Evolutionary conservation across 2,888 invertebrate species (phyloP), one percentile per base, ranked within the genome.

Genomic region (Sylvicola cinctus): DNA sequence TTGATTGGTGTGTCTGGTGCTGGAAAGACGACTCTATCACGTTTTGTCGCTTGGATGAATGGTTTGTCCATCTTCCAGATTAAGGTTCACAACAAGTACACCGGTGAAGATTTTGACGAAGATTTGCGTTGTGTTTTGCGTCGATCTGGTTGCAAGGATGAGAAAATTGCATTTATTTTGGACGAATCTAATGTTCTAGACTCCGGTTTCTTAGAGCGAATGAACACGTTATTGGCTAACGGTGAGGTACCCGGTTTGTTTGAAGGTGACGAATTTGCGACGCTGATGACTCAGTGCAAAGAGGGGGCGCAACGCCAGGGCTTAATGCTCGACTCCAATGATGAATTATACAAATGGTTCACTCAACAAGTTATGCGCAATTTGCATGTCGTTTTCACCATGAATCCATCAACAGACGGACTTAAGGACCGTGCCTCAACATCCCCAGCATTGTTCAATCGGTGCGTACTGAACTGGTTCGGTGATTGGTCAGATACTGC

Each of bases 41-140:
- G 98, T 43, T 99, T 99, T 59, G 98, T 99, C 23, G 98, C 98
- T 32, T 99, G 98, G 95, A 91, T 99, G 84, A 99, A 99, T 57
- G 98, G 98, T 6, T 68, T 99, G 26, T 88, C 87, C 44, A 93
- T 98, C 39, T 98, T 96, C 74, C 96, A 98, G 66, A 95, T 98
- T 44, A 93, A 95, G 67, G 90, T 83, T 11, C 98, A 99, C 63
- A 98, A 98, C 59, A 96, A 96, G 62, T 99, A 99, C 58, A 91
- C 91, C 2, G 90, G 88, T 14, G 87, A 85, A 46, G 96, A 99
- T 61, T 99, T 99, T 56, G 98, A 99, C 60, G 98, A 99, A 58
- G 98, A 99, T 59, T 63, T 99, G 41, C 74, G 98, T 40, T 74
- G 79, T 27, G 85, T 88, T 16, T 58, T 88, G 38, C 67, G 87